Percentiles rank a stretch among this genome's conserved stretches.
phyloP scores from a whole-genome alignment of 2,888 invertebrate species.

The Camptogramma bilineatum region DNA sequence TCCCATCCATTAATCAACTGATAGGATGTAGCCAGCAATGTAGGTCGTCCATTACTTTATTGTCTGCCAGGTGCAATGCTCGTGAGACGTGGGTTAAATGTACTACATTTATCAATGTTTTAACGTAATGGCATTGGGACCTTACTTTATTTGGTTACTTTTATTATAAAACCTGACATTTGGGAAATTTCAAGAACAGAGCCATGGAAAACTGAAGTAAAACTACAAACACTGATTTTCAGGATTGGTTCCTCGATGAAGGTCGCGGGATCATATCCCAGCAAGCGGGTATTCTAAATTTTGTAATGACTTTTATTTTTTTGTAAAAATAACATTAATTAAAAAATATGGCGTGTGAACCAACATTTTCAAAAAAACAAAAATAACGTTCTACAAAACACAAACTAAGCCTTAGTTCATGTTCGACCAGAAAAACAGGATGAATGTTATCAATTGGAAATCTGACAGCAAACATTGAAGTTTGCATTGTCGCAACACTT shows the following conservation, averaged over 20 bases:
- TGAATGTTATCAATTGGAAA: conserved; percentile 2
- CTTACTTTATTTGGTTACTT: conserved; percentile 14
- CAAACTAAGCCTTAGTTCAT: too few species aligned
- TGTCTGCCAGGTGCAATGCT: conserved; percentile 64
- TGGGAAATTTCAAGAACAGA: background rate
- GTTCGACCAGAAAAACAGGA: background rate
- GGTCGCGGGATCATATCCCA: too few species aligned
- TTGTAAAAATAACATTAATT: too few species aligned
- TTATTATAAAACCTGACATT: background rate
- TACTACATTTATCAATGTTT: conserved; percentile 62
- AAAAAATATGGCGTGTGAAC: too few species aligned
- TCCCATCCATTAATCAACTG: conserved; percentile 65
- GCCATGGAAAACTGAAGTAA: too few species aligned
- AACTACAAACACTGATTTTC: too few species aligned
- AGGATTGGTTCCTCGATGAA: too few species aligned
- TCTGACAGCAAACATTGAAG: conserved; percentile 15
- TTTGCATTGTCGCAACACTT: conserved; percentile 17
- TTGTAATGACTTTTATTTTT: too few species aligned
- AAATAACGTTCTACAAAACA: too few species aligned
- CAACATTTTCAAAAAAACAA: too few species aligned
- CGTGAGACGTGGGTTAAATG: conserved; percentile 42
- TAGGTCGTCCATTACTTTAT: conserved; percentile 68
- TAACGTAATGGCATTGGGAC: conserved; percentile 53
- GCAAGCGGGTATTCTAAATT: too few species aligned
- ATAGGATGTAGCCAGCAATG: conserved; percentile 63